These are phyloP conservation scores for Heliconius himera DNA, from an alignment of 1,140 invertebrate genomes.

Conservation along the genomic window DNA sequence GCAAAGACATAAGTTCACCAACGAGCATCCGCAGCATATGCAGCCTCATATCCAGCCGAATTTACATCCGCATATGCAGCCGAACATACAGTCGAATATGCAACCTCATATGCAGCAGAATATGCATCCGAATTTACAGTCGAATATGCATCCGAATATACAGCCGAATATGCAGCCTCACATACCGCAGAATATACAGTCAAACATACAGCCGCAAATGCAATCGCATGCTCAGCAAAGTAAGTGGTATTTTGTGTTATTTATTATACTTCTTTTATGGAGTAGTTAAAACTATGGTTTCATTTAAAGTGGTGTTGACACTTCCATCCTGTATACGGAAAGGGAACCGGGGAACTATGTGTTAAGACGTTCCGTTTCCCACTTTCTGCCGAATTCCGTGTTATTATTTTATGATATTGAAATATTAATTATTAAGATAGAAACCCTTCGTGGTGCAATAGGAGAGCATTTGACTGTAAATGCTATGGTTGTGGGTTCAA, in stretches of 20 bases:
- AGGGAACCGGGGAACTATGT: no score
- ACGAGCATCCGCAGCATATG: slow-evolving; percentile 58
- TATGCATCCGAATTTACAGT: slow-evolving; percentile 37
- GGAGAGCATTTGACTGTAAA: neutral
- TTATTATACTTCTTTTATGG: no score
- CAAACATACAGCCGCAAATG: slow-evolving; percentile 25
- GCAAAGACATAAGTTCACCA: slow-evolving; percentile 73
- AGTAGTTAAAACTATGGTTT: no score
- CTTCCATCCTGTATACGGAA: no score
- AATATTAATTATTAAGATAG: no score
- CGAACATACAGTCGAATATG: slow-evolving; percentile 40
- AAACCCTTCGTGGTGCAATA: no score
- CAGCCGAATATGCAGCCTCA: slow-evolving; percentile 43
- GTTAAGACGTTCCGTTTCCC: no score
- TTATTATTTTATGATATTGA: no score
- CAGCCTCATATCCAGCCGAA: slow-evolving; percentile 35
- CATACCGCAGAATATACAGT: slow-evolving; percentile 42
- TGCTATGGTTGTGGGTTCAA: no score
- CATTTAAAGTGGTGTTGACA: no score
- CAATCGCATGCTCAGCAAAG: slow-evolving; percentile 17
- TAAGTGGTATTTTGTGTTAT: slow-evolving; percentile 6
- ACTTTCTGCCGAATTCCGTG: no score
- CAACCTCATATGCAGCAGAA: slow-evolving; percentile 40
- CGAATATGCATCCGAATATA: slow-evolving; percentile 32
- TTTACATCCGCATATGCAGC: neutral